Conservation (phyloP, 2,888 invertebrate genomes). For the Exocentrus adspersus region DNA sequence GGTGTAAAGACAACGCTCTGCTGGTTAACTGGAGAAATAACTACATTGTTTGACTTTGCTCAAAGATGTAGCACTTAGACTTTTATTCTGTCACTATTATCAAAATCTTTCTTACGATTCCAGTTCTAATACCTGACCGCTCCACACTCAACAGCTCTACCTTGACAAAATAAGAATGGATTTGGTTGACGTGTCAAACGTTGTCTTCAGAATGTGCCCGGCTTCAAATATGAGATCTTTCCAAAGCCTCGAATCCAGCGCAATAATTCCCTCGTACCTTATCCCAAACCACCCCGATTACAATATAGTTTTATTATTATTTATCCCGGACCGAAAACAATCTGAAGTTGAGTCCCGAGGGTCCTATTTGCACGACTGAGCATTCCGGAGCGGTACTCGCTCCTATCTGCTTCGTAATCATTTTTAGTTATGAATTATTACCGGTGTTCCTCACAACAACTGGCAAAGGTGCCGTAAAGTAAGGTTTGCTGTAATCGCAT, state of each 20-base stretch:
- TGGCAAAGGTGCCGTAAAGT: slow-evolving; percentile 29
- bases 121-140: too few species aligned
- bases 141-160: too few species aligned
- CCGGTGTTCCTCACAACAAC: slow-evolving; percentile 22
- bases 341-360: slow-evolving; percentile 40
- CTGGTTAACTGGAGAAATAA: not conserved
- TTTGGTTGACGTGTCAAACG: too few species aligned
- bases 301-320: slow-evolving; percentile 39
- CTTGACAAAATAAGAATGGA: too few species aligned
- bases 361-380: slow-evolving; percentile 31
- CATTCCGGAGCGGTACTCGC: slow-evolving; percentile 1
- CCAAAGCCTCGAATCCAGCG: too few species aligned
- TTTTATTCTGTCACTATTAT: too few species aligned
- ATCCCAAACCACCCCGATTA: slow-evolving; percentile 3
- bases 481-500: slow-evolving; percentile 27
- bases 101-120: too few species aligned
- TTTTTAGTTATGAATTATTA: slow-evolving; percentile 32
- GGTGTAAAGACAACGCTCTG: not conserved
- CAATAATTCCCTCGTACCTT: not conserved
- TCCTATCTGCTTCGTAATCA: slow-evolving; percentile 13
- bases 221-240: too few species aligned
- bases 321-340: slow-evolving; percentile 45
- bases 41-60: too few species aligned
- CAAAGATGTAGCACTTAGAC: too few species aligned
- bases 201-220: too few species aligned